A percentile compares a stretch with the other conserved stretches of the same genome.
Conservation (phyloP, 92 coral and sea anemone species). For the Porites cylindrica region DNA sequence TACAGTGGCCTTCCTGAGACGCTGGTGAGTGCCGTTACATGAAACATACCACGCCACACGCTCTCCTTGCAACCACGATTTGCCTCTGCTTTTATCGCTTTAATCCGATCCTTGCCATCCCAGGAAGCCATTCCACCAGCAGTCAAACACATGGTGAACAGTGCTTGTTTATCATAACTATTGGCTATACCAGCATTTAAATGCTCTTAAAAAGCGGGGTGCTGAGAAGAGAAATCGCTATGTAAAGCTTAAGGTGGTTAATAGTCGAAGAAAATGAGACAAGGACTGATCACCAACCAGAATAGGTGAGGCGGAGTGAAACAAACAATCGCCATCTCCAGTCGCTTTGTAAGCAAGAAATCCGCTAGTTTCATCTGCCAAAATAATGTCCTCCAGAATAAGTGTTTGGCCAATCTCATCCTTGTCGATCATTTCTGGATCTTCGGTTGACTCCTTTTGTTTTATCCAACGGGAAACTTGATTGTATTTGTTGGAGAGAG, state of each 20-base stretch:
- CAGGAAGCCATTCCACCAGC: constrained; percentile 31
- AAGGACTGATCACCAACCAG: constrained; percentile 40
- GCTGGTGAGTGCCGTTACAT: constrained; percentile 40
- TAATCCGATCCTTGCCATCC: constrained; percentile 18
- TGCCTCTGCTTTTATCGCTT: constrained; percentile 31
- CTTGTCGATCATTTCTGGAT: neutral
- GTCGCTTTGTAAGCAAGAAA: neutral
- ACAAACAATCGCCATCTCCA: constrained; percentile 43
- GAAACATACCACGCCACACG: constrained; percentile 22
- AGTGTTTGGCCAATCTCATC: neutral
- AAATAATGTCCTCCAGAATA: constrained; percentile 16
- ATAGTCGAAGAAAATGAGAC: neutral
- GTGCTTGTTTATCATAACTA: constrained; percentile 32
- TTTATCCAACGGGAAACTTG: constrained; percentile 9
- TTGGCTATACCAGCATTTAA: neutral
- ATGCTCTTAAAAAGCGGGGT: constrained; percentile 11
- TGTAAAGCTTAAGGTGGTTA: constrained; percentile 28
- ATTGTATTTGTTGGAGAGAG: neutral
- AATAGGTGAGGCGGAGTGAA: constrained; percentile 39
- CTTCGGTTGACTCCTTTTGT: neutral
- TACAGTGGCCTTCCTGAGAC: constrained; percentile 26
- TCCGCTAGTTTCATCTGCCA: neutral
- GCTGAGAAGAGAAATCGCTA: neutral
- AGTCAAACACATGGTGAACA: constrained; percentile 38
- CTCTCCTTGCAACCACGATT: neutral